Evolutionary conservation across 2,888 invertebrate species (phyloP), one percentile per base, ranked within the genome.

Genomic region (Brachypalpus laphriformis): DNA sequence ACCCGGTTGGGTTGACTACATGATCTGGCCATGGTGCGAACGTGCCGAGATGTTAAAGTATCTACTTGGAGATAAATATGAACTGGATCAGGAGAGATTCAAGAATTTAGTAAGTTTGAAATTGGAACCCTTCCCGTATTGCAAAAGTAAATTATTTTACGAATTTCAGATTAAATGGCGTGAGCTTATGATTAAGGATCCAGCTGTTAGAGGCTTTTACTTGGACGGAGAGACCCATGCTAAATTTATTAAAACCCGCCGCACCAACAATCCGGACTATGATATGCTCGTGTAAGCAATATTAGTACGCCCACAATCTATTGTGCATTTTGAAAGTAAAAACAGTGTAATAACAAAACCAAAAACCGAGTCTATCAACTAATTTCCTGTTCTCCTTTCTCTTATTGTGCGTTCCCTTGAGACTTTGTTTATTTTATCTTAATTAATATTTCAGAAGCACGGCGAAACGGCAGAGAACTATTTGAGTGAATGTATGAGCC

Each of bases 11-110:
- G 92, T 97, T 65, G 97, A 97, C 90, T 95, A 95, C 87, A 96
- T 97, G 93, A 94, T 97, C 87, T 97, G 96, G 96, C 97, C 97
- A 1, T 97, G 96, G 95, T 94, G 96, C 88, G 97, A 97, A 90
- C 90, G 92, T 40, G 87, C 90, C 3, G 83, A 89, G 14, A 87
- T 96, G 47, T 92, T 96, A 0, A 93, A 93, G 88, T 90, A 94
- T 20, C 89, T 95, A 51, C 72, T 90, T 4, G 94, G 94, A 61
- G 93, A 94, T 51, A 93, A 94, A 63, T 95, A 94, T 90, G 92
- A 93, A 74, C 93, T 96, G 90, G 95, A 95, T 65, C 93, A 93
- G 76, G 93, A 94, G 25, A 94, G 94, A 90, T 95, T 95, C 89
- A 93, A 93, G 63, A 91, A 93, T 90, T 89, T 96, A 93, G 96